These are phyloP conservation scores for Platycercus adscitus DNA, from an alignment of 2,113 vertebrate species.

Conservation along the genomic window DNA sequence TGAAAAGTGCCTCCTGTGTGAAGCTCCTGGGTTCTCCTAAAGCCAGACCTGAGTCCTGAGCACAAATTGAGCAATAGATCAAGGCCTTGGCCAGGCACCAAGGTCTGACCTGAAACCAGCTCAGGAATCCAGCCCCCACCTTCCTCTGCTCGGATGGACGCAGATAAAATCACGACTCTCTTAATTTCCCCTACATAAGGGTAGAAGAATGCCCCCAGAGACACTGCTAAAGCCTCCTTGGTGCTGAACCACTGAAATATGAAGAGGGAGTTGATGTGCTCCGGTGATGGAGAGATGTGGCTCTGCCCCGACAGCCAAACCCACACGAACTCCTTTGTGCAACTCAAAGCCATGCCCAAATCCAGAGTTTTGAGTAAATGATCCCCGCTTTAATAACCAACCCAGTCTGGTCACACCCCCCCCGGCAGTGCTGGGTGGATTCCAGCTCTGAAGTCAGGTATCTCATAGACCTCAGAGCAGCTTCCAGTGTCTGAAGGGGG, in stretches of 20 bases:
- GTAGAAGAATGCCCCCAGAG: background rate
- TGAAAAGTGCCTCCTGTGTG: background rate
- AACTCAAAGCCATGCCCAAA: background rate
- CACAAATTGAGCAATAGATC: background rate
- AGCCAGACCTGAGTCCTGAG: background rate
- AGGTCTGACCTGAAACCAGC: background rate
- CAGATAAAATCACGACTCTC: background rate
- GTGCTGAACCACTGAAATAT: background rate
- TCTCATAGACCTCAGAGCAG: background rate
- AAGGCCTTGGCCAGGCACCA: background rate
- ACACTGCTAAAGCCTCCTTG: background rate
- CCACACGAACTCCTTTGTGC: background rate
- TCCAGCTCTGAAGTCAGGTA: background rate
- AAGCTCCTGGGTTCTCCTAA: background rate
- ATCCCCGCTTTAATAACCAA: background rate
- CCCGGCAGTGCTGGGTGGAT: background rate
- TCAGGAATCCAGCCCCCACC: background rate
- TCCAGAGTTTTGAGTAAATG: background rate
- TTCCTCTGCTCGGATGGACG: background rate
- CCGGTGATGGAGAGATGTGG: background rate
- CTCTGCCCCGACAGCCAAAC: background rate
- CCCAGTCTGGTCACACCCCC: background rate
- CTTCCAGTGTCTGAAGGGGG: background rate
- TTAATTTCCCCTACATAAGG: background rate
- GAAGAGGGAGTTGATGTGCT: background rate